Base-by-base conservation (phyloP, 2,888 invertebrate genomes). In the Galeruca laticollis region DNA sequence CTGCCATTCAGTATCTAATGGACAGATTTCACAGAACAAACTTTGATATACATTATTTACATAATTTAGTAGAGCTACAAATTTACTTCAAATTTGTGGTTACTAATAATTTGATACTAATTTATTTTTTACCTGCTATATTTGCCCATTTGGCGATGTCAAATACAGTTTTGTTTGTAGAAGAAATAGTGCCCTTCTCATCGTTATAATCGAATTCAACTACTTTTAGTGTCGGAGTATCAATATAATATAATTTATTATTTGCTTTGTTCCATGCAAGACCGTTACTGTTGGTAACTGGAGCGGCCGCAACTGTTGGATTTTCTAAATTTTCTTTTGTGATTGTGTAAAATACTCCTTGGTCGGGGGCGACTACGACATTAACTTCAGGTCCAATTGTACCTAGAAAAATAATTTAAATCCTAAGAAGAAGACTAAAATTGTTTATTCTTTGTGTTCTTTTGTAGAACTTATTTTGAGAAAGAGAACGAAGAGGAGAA, bases 171-270 rank as follows among this genome's bases (percentile, higher is more conserved):
- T 72, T 69, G 15, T 71, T 73, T 54, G 56, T 57, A 2, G 47
- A 51, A 11, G 78, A 78, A 37, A 92, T 88, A n/a, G 76, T 81
- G 15, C 89, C 91, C 15, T 84, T 86, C 1, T 85, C 84, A 0
- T 89, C 79, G 75, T 94, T 88, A 78, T 88, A 95, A 80, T 94
- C 91, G 79, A 91, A 94, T 9, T 89, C 91, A 65, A 88, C 90
- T 2, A 95, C 87, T 76, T 90, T 88, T 37, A 87, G 83, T 0
- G 92, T 91, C 0, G 89, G 88, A 0, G 93, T 90, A 84, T 95
- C 95, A 40, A 94, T 93, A 83, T 92, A 95, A 84, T 92, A 95
- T 88, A 95, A 90, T 77, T 88, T 89, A 72, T 89, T 88, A 79
- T 90, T 90, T 78, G 92, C 91, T 0, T 86, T 81, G 18, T 90